phyloP scores from a whole-genome alignment of 2,113 vertebrate genomes.

The Sander lucioperca region DNA sequence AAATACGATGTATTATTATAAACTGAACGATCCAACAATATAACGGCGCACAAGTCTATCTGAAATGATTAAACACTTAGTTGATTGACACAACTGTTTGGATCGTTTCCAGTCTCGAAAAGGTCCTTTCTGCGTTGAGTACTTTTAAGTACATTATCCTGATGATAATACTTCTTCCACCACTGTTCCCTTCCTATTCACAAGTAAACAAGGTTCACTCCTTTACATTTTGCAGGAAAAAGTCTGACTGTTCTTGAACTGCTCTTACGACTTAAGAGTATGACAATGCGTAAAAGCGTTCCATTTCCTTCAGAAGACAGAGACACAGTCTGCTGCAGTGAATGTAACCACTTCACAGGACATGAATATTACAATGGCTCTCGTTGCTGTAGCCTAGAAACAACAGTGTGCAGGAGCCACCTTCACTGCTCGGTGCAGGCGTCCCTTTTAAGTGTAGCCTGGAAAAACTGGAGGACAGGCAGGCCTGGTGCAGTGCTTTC shows the following conservation, averaged over 20 bases:
- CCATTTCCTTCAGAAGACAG: constrained; percentile 23
- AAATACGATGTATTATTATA: too few species aligned
- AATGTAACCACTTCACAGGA: constrained; percentile 54
- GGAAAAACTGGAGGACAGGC: constrained; percentile 54
- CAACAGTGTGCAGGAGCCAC: constrained; percentile 28
- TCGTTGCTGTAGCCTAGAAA: constrained; percentile 59
- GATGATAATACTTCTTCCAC: too few species aligned
- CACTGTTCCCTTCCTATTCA: not conserved
- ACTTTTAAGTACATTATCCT: too few species aligned
- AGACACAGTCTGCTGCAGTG: constrained; percentile 9
- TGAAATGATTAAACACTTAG: too few species aligned
- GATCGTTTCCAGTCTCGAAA: too few species aligned
- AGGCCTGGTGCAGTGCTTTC: constrained; percentile 51
- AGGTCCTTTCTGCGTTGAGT: too few species aligned
- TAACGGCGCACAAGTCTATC: too few species aligned
- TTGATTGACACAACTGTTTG: too few species aligned
- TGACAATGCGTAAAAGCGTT: not conserved
- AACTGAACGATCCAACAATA: too few species aligned
- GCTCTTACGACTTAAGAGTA: not conserved
- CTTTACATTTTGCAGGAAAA: not conserved
- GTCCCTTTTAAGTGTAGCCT: constrained; percentile 64
- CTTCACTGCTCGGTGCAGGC: constrained; percentile 13
- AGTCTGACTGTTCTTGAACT: not conserved
- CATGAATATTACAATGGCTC: constrained; percentile 68
- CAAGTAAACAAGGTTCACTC: too few species aligned